These are phyloP conservation scores for Telmatochromis brichardi DNA, from an alignment of 2,113 vertebrate genomes.

Conservation along the genomic window DNA sequence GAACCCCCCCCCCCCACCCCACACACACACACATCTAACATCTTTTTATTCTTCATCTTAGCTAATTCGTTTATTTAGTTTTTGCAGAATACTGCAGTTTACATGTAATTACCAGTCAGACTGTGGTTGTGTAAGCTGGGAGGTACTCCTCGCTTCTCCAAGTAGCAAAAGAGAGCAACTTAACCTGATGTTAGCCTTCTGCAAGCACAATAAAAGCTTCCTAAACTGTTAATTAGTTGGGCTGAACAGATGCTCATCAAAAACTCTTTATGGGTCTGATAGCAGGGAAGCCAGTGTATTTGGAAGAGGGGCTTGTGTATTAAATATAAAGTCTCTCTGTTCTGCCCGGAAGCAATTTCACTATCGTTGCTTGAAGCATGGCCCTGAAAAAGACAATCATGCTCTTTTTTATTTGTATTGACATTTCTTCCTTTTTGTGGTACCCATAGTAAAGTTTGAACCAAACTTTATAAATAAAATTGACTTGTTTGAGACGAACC, in stretches of 20 bases:
- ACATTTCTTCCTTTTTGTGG: not conserved
- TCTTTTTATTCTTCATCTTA: not conserved
- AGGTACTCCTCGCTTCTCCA: not conserved
- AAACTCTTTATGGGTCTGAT: not conserved
- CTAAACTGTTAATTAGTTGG: not conserved
- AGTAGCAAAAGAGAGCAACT: not conserved
- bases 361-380: not conserved
- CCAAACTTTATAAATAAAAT: not conserved
- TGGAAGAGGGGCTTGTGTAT: not conserved
- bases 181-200: not conserved
- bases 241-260: not conserved
- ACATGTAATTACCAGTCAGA: not conserved
- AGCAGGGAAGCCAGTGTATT: not conserved
- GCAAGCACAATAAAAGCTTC: not conserved
- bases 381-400: not conserved
- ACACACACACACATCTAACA: not conserved
- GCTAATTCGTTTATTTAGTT: not conserved
- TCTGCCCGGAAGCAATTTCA: accelerated
- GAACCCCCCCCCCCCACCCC: accelerated
- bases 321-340: not conserved
- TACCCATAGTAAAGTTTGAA: not conserved
- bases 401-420: not conserved
- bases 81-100: not conserved
- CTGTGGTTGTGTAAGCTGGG: not conserved
- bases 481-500: not conserved